Base-by-base conservation (phyloP, 1,140 invertebrate species). In the Drosophila busckii region DNA sequence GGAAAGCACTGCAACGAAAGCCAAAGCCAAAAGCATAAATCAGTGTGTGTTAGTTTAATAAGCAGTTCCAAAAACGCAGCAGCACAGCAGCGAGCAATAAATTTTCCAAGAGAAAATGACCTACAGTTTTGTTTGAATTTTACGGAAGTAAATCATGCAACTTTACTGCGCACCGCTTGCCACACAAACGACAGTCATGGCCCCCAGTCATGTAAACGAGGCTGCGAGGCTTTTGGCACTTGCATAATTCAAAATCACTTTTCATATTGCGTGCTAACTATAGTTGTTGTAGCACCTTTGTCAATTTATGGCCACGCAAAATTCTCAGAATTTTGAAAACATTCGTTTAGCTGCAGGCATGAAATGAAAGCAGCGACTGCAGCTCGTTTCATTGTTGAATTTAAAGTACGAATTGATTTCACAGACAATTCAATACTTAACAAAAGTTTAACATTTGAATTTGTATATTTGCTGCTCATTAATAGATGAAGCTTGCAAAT, bases 181-280 rank as follows among this genome's bases (percentile, higher is more conserved):
- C 17, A 12, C 40, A 1, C 2, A 9, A 9, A 16, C 17, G 1
- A 2, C 15, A 12, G 35, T 9, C 9, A 10, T 17, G 2, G n/a
- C 20, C 5, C 15, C 12, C 19, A 31, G 20, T 34, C 19, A 62
- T 66, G 61, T 66, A 68, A 60, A 62, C 54, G 69, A 50, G 54
- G 41, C 37, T 49, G 66, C 66, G n/a, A n/a, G 48, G 42, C 54
- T 75, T 76, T 76, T 42, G n/a, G n/a, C 70, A 55, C 54, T 66
- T 83, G 66, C 70, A 83, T 83, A 80, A 80, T 83, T 83, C 70
- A 80, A 80, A 80, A 83, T 80, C 69, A 70, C 65, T 76, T 83
- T 76, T 61, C 69, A 69, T 37, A 49, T 23, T 59, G 41, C 41
- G 46, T 54, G 62, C 42, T 32, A 32, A 28, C 31, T 65, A 37